Percentiles rank a stretch among this genome's conserved stretches.
phyloP scores from a whole-genome alignment of 2,113 vertebrate species.

The Chrysochloris asiatica region DNA sequence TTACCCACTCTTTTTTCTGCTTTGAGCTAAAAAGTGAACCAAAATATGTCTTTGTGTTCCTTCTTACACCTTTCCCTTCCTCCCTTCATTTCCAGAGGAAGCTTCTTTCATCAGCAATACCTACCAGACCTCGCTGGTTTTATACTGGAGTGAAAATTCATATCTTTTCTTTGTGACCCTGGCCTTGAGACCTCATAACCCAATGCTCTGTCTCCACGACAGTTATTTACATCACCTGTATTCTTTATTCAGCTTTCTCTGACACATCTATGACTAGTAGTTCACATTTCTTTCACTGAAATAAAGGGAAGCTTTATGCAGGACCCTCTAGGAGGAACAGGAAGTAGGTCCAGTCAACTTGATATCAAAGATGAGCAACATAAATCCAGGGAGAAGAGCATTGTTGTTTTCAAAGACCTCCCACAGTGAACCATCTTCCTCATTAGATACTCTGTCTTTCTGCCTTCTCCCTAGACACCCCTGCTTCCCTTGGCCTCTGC shows the following conservation, averaged over 20 bases:
- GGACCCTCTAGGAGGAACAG: background rate
- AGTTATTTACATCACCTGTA: background rate
- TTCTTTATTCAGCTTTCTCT: background rate
- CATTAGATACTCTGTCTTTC: background rate
- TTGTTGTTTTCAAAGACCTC: slow-evolving; percentile 9
- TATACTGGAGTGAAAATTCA: background rate
- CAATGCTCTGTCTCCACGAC: background rate
- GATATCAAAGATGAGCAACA: slow-evolving; percentile 6
- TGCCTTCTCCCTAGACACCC: slow-evolving; percentile 4
- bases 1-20: too few relatives aligned
- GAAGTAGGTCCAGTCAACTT: background rate
- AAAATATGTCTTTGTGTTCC: background rate
- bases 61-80: background rate
- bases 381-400: background rate
- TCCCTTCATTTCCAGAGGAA: slow-evolving; percentile 5
- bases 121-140: background rate
- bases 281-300: background rate
- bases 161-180: background rate
- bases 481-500: background rate
- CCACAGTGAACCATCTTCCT: background rate
- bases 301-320: background rate
- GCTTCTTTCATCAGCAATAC: background rate
- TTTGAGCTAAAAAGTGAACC: background rate
- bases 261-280: background rate
- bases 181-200: slow-evolving; percentile 9